phyloP scores from a whole-genome alignment of 2,113 vertebrate genomes.

The Calidris pygmaea region DNA sequence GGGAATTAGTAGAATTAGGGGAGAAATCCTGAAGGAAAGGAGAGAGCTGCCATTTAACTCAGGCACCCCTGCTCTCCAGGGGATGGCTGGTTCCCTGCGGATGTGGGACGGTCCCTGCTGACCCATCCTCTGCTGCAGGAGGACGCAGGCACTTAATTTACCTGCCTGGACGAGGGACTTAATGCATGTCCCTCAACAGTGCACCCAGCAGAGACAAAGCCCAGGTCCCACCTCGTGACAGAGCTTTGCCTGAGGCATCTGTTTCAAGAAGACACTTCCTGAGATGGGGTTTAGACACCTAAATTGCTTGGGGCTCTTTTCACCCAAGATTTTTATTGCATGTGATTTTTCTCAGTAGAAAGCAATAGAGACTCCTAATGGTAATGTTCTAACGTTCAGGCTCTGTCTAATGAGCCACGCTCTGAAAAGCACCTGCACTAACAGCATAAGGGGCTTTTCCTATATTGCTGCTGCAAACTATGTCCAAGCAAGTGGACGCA shows the following conservation, averaged over 20 bases:
- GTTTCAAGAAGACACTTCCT: background rate
- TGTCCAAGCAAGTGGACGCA: background rate
- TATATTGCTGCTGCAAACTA: background rate
- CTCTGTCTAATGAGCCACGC: background rate
- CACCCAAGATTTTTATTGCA: background rate
- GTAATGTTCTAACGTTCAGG: background rate
- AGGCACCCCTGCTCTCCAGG: background rate
- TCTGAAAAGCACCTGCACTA: background rate
- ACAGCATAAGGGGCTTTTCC: background rate
- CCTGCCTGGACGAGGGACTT: too few species aligned
- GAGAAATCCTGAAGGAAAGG: background rate
- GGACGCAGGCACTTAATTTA: too few species aligned
- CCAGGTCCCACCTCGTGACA: background rate
- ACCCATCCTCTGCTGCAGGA: background rate
- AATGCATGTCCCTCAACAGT: background rate
- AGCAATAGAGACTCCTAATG: background rate
- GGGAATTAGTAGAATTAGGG: background rate
- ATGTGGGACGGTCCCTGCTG: background rate
- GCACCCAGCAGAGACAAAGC: background rate
- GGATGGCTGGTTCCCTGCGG: background rate
- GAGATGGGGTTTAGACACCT: background rate
- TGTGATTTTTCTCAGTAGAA: background rate
- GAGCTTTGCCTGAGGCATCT: background rate
- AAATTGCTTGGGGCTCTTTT: background rate
- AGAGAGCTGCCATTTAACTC: too few species aligned